Evolutionary conservation across 1,140 invertebrate genomes (phyloP).

Genomic region (Drosophila nebulosa): DNA sequence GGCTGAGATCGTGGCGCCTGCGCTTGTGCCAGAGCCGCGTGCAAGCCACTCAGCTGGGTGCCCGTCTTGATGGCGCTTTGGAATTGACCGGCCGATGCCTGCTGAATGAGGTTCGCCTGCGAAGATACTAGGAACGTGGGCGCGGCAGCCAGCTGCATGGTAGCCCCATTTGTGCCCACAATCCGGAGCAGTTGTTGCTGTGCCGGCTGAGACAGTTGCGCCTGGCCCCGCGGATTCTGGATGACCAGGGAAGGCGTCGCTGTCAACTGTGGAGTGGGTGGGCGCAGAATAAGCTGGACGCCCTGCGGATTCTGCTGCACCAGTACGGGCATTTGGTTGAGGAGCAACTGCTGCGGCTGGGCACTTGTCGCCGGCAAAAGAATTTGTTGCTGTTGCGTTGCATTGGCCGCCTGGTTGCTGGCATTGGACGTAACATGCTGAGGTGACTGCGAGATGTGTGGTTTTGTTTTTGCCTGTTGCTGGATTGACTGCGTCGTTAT

Average conservation of each 20-base stretch:
- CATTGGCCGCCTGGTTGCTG: constrained; percentile 30
- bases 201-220: constrained; percentile 79
- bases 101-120: constrained; percentile 80
- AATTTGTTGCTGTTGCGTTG: constrained; percentile 64
- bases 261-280: constrained; percentile 81
- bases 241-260: constrained; percentile 81
- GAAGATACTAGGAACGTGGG: constrained; percentile 80
- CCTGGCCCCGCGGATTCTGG: constrained; percentile 71
- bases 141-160: constrained; percentile 80
- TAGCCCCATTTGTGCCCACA: constrained; percentile 82
- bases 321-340: constrained; percentile 80
- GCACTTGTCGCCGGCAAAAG: constrained; percentile 66
- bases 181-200: constrained; percentile 82
- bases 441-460: constrained; percentile 69
- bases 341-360: constrained; percentile 70
- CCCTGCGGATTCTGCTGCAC: constrained; percentile 82
- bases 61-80: constrained; percentile 61
- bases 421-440: constrained; percentile 47
- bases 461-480: constrained; percentile 44
- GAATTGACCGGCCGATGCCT: constrained; percentile 69
- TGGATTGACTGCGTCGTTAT: constrained; percentile 17
- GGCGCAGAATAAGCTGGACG: constrained; percentile 82
- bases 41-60: constrained; percentile 72
- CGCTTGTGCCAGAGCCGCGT: constrained; percentile 69
- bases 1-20: constrained; percentile 79